Evolutionary conservation across 1,140 invertebrate genomes (phyloP).

Genomic region (Temnothorax nylanderi): DNA sequence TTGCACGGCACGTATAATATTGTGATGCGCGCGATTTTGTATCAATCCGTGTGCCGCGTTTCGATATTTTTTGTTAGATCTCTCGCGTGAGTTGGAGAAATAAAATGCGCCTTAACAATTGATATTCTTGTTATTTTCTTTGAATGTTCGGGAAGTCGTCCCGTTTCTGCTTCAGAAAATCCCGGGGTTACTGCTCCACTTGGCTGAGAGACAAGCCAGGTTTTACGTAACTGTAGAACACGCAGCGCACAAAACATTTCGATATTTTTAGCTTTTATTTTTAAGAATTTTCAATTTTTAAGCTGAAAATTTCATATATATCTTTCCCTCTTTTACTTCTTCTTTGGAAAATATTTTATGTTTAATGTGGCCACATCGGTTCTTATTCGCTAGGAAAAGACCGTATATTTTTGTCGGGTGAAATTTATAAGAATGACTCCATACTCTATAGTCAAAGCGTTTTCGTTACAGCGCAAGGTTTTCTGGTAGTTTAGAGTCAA

Average conservation of each 20-base stretch:
- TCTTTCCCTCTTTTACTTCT: neutral
- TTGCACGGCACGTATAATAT: neutral
- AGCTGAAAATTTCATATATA: neutral
- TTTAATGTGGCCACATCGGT: neutral
- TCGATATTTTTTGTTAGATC: neutral
- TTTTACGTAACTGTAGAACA: neutral
- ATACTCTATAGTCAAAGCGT: neutral
- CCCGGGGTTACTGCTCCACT: neutral
- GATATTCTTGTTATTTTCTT: neutral
- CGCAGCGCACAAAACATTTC: neutral
- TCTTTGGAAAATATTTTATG: neutral
- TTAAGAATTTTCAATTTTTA: neutral
- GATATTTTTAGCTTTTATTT: slow-evolving; percentile 7
- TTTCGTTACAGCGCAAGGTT: neutral
- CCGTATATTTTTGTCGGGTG: neutral
- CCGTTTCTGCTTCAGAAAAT: slow-evolving; percentile 27
- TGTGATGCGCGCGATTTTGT: neutral
- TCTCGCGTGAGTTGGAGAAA: neutral
- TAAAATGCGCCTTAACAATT: slow-evolving; percentile 3
- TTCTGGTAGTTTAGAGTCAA: neutral
- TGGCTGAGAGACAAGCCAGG: slow-evolving; percentile 7
- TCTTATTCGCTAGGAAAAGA: neutral
- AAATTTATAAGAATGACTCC: slow-evolving; percentile 3
- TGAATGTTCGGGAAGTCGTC: neutral
- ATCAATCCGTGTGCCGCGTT: neutral